Conservation (phyloP, 2,888 invertebrate genomes). For the Malthinus seriepunctatus region DNA sequence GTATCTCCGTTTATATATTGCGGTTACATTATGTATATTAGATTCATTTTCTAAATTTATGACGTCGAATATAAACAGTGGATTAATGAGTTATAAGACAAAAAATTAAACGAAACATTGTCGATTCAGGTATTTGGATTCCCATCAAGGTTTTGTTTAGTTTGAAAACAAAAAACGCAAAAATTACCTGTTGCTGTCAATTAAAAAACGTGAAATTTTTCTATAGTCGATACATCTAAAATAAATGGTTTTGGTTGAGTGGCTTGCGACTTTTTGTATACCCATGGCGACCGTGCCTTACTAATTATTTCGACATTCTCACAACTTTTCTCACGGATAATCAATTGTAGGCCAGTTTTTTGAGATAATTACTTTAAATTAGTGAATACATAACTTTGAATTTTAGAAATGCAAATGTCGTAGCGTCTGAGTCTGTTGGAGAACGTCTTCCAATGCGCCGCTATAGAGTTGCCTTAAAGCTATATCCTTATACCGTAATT, state of each 20-base stretch:
- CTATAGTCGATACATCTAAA: constrained; percentile 11
- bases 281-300: constrained; percentile 16
- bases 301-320: constrained; percentile 24
- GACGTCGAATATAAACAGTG: constrained; percentile 21
- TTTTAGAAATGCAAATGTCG: constrained; percentile 22
- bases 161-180: constrained; percentile 10
- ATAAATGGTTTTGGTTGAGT: constrained; percentile 18
- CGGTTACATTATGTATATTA: constrained; percentile 35
- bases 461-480: constrained; percentile 7
- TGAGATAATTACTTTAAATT: constrained; percentile 17
- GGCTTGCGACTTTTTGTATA: constrained; percentile 12
- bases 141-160: not conserved
- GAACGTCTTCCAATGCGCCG: constrained; percentile 2
- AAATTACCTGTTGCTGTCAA: constrained; percentile 11
- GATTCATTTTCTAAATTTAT: constrained; percentile 31
- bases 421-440: not conserved
- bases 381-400: constrained; percentile 14
- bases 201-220: constrained; percentile 18
- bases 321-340: constrained; percentile 24
- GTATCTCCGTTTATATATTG: constrained; percentile 34
- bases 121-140: not conserved
- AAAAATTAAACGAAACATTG: constrained; percentile 9
- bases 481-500: constrained; percentile 11
- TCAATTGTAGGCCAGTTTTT: constrained; percentile 20
- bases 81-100: constrained; percentile 19